Conservation (phyloP, 1,140 invertebrate species). For the Formica exsecta region DNA sequence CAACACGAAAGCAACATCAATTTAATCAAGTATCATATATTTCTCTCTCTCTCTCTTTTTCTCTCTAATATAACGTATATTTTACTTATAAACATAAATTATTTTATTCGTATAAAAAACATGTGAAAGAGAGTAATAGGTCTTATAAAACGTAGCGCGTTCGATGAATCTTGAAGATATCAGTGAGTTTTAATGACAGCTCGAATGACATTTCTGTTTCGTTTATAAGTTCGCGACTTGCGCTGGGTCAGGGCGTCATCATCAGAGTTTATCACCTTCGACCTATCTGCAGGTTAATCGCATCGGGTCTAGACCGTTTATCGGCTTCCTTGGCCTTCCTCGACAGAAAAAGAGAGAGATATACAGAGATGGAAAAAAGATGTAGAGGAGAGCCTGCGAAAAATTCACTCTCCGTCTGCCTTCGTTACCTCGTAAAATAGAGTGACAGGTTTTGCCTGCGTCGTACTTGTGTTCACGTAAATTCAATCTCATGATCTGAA, state of each 20-base stretch:
- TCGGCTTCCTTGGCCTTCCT: conserved; percentile 64
- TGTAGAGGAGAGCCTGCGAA: conserved; percentile 1
- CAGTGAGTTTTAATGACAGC: background rate
- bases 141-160: background rate
- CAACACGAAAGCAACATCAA: conserved; percentile 29
- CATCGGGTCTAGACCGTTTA: conserved; percentile 69
- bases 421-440: conserved; percentile 42
- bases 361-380: background rate
- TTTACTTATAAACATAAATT: conserved; percentile 1
- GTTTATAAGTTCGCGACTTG: conserved; percentile 34
- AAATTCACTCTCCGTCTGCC: conserved; percentile 35
- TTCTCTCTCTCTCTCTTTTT: background rate
- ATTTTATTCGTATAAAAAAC: background rate
- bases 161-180: background rate
- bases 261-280: conserved; percentile 67
- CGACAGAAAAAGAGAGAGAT: conserved; percentile 5
- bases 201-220: conserved; percentile 7
- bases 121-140: background rate
- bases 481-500: conserved; percentile 39
- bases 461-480: conserved; percentile 23
- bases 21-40: conserved; percentile 27
- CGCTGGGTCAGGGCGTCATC: conserved; percentile 47
- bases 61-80: background rate
- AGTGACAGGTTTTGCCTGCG: conserved; percentile 49
- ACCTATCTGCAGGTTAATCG: conserved; percentile 67